A percentile compares a stretch with the other conserved stretches of the same genome.
Evolutionary conservation across 2,113 vertebrate species (phyloP).

Genomic region (Hystrix cristata): DNA sequence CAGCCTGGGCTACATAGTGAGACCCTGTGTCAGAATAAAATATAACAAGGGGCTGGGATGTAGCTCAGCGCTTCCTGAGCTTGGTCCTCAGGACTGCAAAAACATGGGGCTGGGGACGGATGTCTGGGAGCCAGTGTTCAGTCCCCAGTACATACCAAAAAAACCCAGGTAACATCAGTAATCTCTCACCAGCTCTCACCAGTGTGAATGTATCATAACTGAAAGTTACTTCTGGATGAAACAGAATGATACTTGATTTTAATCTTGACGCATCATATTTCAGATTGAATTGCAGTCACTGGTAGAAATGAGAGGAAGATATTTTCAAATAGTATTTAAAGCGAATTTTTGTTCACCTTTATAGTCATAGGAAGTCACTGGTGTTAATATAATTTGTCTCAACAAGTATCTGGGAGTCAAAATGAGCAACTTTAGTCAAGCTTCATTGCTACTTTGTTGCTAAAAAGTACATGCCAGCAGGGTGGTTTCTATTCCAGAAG

Average conservation of each 20-base stretch:
- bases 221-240: neutral
- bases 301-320: neutral
- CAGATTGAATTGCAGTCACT: neutral
- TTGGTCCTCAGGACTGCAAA: neutral
- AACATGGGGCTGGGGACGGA: neutral
- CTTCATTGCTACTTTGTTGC: neutral
- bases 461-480: neutral
- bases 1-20: neutral
- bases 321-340: neutral
- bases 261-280: too few species aligned
- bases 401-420: constrained; percentile 62
- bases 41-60: neutral
- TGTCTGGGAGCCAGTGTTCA: neutral
- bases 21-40: neutral
- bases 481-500: constrained; percentile 41
- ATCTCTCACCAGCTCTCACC: neutral
- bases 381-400: constrained; percentile 66
- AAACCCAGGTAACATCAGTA: accelerated
- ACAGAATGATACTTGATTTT: neutral
- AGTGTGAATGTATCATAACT: neutral
- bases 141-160: neutral
- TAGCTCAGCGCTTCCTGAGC: neutral
- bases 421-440: constrained; percentile 32
- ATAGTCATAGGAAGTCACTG: neutral
- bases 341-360: constrained; percentile 7